Base-by-base conservation (phyloP, 2,113 vertebrate species). In the Stigmatopora nigra region DNA sequence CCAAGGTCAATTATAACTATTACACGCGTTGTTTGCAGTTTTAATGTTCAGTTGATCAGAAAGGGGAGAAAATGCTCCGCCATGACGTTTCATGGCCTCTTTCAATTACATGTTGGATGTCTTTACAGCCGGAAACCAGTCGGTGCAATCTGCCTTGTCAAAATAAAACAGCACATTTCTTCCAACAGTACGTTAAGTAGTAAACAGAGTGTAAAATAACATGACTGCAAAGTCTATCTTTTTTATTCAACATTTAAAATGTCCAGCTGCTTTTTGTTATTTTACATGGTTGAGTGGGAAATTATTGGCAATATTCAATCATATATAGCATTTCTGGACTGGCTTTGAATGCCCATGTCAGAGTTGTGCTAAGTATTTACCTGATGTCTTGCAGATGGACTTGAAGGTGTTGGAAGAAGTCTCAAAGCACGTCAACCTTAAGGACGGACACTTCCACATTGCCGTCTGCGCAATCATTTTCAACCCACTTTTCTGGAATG, bases 401-500 rank as follows among this genome's bases (percentile, higher is more conserved):
- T 11, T 89, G 55, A 72, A 72, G 0, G 60, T 72, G 22, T 69
- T 89, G 65, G 53, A 71, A 0, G 76, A 72, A 12, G 5, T 89
- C 22, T 67, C 79, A 6, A 76, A 68, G 38, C 65, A 70, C 16
- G 15, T 88, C 4, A 60, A 89, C 47, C 64, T 88, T 57, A 46
- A 16, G 0, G 88, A 91, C 63, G 25, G 78, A 41, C 77, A 71
- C 48, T 90, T 92, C 66, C 86, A 76, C 1, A 16, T 88, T 0
- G 89, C 91, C 15, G 83, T 89, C 47, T 52, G 86, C 10, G 79
- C 87, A 61, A 89, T 91, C 55, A 48, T 89, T 53, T 91, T 92
- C 77, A 92, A 92, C 73, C 91, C 91, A 12, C 63, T 91, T 38
- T 92, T 92, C 81, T 92, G 91, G 91, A 92, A 92, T 57, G 72